A percentile compares a stretch with the other conserved stretches of the same genome.
These are phyloP conservation scores for Archocentrus centrarchus DNA, from an alignment of 2,113 vertebrate species.

Conservation along the genomic window DNA sequence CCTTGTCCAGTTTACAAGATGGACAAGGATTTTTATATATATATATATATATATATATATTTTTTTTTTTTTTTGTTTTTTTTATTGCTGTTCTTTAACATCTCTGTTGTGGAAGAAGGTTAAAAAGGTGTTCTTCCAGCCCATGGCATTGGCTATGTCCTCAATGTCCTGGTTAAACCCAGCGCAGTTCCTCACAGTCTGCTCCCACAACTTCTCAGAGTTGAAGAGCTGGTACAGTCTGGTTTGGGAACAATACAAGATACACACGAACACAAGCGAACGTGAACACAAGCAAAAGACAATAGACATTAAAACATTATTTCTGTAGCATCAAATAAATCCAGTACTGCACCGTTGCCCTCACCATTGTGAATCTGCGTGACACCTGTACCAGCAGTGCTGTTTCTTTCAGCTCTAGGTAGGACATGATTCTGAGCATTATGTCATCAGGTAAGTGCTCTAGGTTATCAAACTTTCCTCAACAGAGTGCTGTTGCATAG, in stretches of 20 bases:
- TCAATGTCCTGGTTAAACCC: constrained; percentile 77
- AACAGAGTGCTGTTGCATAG: constrained; percentile 78
- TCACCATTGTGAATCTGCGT: constrained; percentile 79
- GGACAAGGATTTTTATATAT: too few relatives aligned
- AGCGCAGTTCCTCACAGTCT: constrained; percentile 65
- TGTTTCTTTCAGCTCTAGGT: constrained; percentile 81
- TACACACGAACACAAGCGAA: neutral
- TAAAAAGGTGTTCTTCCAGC: constrained; percentile 82
- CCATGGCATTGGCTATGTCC: constrained; percentile 63
- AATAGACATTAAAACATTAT: neutral
- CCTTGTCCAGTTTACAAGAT: too few relatives aligned
- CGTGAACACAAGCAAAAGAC: neutral
- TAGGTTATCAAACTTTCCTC: constrained; percentile 82
- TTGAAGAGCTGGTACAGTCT: constrained; percentile 71
- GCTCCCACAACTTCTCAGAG: constrained; percentile 80
- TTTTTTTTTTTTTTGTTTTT: too few relatives aligned
- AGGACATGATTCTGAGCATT: constrained; percentile 80
- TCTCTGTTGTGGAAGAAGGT: constrained; percentile 46
- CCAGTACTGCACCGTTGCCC: neutral
- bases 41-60: too few relatives aligned
- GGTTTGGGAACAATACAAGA: constrained; percentile 24
- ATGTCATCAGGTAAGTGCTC: constrained; percentile 80
- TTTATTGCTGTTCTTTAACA: neutral
- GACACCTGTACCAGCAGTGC: constrained; percentile 80
- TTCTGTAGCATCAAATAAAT: neutral